Evolutionary conservation across 2,888 invertebrate genomes (phyloP), one percentile per base, ranked within the genome.

Genomic region (Conops quadrifasciatus): DNA sequence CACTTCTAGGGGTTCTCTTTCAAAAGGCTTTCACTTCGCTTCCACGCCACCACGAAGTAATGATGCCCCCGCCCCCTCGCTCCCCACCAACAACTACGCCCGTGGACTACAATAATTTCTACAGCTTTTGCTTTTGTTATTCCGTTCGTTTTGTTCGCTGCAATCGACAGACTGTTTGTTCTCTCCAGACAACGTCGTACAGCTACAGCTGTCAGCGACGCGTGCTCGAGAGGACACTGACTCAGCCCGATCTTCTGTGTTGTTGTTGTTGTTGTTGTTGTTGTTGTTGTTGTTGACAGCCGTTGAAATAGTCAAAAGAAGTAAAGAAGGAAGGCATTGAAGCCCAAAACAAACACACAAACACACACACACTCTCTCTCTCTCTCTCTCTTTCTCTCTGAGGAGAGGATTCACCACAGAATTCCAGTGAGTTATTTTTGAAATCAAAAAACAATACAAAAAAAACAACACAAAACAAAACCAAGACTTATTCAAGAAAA

Each of bases 201-300:
- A 28, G 16, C 24, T 60, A 56, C n/a, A 43, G 16, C 28, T 60
- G 59, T 58, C 58, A 47, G 16, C 47, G 26, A 45, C 63, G 53
- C 0, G 53, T 19, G 36, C 53, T 66, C 53, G 21, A 53, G 36
- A 66, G 53, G 53, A 36, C 66, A 36, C 28, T 36, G 66, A 66
- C 71, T 66, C 26, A 65, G 53, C 45, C 36, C 36, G 5, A 36
- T 36, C 60, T 68, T 70, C 51, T 70, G 70, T 71, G 72, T 67
- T 65, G n/a, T 58, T 70, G 60, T 51, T 51, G 16, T 60, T 69
- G 53, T 53, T 49, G 47, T 60, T 26, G 28, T 26, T 68, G 47
- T 51, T 47, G n/a, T 26, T 51, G 53, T 53, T 36, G 4, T 49
- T 47, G 64, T 64, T 47, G 47, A 9, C 15, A 26, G n/a, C 47